Conservation (phyloP, 2,113 vertebrate genomes). For the Neomonachus schauinslandi region DNA sequence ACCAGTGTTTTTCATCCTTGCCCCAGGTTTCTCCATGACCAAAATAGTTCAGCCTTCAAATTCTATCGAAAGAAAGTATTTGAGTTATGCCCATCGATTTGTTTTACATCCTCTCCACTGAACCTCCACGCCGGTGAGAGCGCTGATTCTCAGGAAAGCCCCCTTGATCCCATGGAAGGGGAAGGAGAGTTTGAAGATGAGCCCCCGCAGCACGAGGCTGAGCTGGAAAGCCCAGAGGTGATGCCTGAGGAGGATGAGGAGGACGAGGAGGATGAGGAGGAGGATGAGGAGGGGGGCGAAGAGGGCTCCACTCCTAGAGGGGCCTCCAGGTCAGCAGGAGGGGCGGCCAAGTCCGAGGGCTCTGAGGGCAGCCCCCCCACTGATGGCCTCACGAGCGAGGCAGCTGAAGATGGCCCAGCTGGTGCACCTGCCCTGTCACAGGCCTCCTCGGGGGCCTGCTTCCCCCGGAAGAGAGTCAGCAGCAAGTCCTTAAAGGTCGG, state of each 20-base stretch:
- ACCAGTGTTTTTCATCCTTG: background rate
- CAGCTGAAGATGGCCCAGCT: slow-evolving; percentile 61
- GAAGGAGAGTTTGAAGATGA: slow-evolving; percentile 76
- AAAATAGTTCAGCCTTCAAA: slow-evolving; percentile 86
- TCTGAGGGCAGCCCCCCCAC: slow-evolving; percentile 18
- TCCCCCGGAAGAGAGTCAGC: slow-evolving; percentile 87
- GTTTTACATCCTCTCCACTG: slow-evolving; percentile 63
- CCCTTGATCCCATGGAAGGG: slow-evolving; percentile 57
- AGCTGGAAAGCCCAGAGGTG: slow-evolving; percentile 58
- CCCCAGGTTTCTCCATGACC: slow-evolving; percentile 88
- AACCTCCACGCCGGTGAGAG: background rate
- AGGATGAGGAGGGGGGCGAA: slow-evolving; percentile 61
- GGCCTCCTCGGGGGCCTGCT: slow-evolving; percentile 69
- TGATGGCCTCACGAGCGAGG: slow-evolving; percentile 42
- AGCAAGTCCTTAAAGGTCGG: slow-evolving; percentile 89
- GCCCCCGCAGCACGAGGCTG: slow-evolving; percentile 66
- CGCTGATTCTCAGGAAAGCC: background rate
- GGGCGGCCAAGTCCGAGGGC: background rate
- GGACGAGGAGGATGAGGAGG: slow-evolving; percentile 69
- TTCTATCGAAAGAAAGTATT: slow-evolving; percentile 87
- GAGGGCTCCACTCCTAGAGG: slow-evolving; percentile 45
- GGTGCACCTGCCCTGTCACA: slow-evolving; percentile 76
- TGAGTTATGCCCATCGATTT: slow-evolving; percentile 85
- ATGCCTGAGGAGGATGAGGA: slow-evolving; percentile 68
- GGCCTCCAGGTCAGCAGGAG: slow-evolving; percentile 52